Conservation (phyloP, 2,888 invertebrate species). For the Brenthis hecate region DNA sequence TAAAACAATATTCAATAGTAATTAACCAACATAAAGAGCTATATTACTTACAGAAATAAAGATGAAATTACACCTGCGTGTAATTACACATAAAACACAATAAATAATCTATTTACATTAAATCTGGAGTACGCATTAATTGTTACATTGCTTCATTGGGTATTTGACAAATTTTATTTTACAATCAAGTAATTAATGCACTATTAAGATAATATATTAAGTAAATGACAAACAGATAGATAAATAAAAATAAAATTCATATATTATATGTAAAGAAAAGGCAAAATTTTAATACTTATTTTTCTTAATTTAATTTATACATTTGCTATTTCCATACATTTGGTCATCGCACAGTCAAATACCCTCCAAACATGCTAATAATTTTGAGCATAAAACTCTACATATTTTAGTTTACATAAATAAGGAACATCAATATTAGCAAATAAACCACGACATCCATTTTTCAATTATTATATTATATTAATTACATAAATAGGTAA, state of each 20-base stretch:
- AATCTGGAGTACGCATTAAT: constrained; percentile 29
- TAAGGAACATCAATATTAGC: constrained; percentile 46
- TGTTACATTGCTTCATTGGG: constrained; percentile 7
- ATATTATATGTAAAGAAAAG: neutral
- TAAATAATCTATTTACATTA: constrained; percentile 62
- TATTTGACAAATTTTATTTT: constrained; percentile 1
- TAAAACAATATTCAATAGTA: constrained; percentile 71
- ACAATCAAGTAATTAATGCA: neutral
- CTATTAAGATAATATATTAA: constrained; percentile 14
- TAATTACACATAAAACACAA: constrained; percentile 53
- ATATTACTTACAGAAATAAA: constrained; percentile 68
- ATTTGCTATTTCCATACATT: constrained; percentile 6
- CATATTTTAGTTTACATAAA: constrained; percentile 33
- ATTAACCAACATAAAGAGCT: constrained; percentile 70
- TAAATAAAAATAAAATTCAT: neutral
- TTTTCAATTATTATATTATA: constrained; percentile 40
- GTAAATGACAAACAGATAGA: neutral
- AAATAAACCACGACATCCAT: constrained; percentile 44
- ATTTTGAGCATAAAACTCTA: constrained; percentile 37
- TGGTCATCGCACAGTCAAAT: constrained; percentile 15
- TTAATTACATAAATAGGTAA: constrained; percentile 43
- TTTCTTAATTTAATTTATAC: neutral
- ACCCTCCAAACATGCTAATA: constrained; percentile 28
- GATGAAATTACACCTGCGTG: constrained; percentile 57
- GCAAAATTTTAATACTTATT: neutral